These are phyloP conservation scores for Serilophus lunatus DNA, from an alignment of 2,113 vertebrate genomes.

Conservation along the genomic window DNA sequence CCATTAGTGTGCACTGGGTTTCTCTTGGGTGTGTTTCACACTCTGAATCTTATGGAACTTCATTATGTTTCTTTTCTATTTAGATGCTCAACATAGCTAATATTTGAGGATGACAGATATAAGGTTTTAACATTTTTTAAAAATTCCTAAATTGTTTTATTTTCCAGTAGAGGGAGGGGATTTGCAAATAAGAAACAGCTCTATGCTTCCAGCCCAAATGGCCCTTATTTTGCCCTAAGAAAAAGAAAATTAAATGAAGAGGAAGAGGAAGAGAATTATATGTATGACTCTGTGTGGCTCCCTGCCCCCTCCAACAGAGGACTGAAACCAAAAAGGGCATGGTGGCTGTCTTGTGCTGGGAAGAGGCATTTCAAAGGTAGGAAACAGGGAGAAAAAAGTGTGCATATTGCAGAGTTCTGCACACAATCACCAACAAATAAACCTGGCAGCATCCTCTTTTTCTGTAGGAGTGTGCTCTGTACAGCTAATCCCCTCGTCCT, in stretches of 20 bases:
- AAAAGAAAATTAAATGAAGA: neutral
- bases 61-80: neutral
- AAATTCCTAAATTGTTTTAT: neutral
- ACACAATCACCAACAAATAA: neutral
- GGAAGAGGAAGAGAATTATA: neutral
- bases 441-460: neutral
- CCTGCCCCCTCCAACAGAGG: neutral
- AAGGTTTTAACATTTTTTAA: neutral
- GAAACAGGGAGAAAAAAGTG: neutral
- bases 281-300: accelerated
- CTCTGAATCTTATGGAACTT: neutral
- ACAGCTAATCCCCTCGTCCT: neutral
- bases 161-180: neutral
- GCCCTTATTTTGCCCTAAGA: neutral
- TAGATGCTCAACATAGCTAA: neutral
- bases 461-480: neutral
- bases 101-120: neutral
- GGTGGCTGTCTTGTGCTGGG: neutral
- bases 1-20: neutral
- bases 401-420: neutral
- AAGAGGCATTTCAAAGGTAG: neutral
- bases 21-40: neutral
- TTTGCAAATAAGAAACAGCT: neutral
- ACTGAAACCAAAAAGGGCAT: neutral
- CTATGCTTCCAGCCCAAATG: neutral